A percentile compares a stretch with the other conserved stretches of the same genome.
Evolutionary conservation across 2,797 vertebrate genomes (phyloP).

Genomic region (Microctenopoma steveboyesi): DNA sequence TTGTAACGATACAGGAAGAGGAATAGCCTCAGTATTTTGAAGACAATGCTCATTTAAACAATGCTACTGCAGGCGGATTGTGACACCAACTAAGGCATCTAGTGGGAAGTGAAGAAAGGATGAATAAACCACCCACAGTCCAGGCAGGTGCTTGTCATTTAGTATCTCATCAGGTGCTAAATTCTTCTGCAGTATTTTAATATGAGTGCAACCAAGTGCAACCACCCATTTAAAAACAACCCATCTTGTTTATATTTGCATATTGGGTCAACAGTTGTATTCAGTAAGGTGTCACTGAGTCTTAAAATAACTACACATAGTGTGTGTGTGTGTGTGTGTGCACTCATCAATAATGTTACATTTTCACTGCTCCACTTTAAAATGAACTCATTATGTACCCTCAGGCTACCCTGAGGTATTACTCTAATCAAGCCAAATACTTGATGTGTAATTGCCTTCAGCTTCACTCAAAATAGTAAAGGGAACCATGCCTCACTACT

Average conservation of each 20-base stretch:
- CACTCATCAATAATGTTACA: constrained; percentile 45
- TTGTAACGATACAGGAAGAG: constrained; percentile 37
- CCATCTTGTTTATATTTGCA: constrained; percentile 50
- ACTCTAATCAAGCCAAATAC: constrained; percentile 72
- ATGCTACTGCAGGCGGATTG: constrained; percentile 3
- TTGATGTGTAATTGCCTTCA: constrained; percentile 66
- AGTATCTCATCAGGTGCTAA: constrained; percentile 47
- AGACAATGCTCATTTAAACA: constrained; percentile 32
- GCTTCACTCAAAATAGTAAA: constrained; percentile 54
- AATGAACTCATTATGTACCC: constrained; percentile 64
- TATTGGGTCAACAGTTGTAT: constrained; percentile 47
- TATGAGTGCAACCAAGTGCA: constrained; percentile 39
- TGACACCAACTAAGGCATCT: constrained; percentile 35
- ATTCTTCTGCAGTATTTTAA: constrained; percentile 26
- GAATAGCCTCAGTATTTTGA: constrained; percentile 21
- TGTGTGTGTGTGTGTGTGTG: neutral
- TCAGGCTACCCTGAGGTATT: constrained; percentile 52
- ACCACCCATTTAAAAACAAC: constrained; percentile 49
- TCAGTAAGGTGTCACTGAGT: constrained; percentile 14
- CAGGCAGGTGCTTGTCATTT: constrained; percentile 51
- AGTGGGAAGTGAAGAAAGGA: constrained; percentile 8
- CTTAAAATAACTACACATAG: constrained; percentile 30
- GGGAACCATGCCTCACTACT: constrained; percentile 20
- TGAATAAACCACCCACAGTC: constrained; percentile 37
- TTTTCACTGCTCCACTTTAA: constrained; percentile 42